Evolutionary conservation across 2,797 vertebrate genomes (phyloP).

Genomic region (Luscinia luscinia): DNA sequence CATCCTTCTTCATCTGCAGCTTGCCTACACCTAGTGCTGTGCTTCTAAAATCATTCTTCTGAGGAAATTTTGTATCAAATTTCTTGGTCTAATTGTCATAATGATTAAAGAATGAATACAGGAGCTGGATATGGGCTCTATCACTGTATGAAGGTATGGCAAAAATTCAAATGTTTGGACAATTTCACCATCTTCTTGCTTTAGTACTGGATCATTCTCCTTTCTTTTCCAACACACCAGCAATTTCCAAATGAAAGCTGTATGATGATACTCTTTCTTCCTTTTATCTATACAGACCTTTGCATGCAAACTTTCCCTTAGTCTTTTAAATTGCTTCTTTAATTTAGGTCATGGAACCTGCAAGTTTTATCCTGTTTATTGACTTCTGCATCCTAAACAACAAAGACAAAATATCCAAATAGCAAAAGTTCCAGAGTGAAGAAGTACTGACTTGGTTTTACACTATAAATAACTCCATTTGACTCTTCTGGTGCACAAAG

Average conservation of each 20-base stretch:
- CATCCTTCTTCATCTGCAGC: neutral
- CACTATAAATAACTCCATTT: neutral
- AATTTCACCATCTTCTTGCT: neutral
- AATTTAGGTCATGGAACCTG: neutral
- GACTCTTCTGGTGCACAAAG: neutral
- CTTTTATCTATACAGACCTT: neutral
- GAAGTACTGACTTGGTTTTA: neutral
- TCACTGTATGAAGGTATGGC: neutral
- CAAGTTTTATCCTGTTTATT: neutral
- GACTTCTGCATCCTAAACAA: neutral
- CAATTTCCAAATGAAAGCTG: neutral
- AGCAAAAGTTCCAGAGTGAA: neutral
- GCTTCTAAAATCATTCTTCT: neutral
- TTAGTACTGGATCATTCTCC: neutral
- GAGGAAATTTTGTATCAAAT: neutral
- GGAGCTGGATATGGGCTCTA: neutral
- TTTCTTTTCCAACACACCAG: neutral
- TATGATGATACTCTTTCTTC: neutral
- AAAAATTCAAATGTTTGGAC: neutral
- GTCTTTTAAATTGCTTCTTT: neutral
- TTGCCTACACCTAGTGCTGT: neutral
- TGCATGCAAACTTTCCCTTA: neutral
- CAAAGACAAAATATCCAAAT: neutral
- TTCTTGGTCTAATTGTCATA: constrained; percentile 14
- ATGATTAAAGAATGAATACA: neutral